Conservation (phyloP, 2,888 invertebrate species). For the Monochamus alternatus region DNA sequence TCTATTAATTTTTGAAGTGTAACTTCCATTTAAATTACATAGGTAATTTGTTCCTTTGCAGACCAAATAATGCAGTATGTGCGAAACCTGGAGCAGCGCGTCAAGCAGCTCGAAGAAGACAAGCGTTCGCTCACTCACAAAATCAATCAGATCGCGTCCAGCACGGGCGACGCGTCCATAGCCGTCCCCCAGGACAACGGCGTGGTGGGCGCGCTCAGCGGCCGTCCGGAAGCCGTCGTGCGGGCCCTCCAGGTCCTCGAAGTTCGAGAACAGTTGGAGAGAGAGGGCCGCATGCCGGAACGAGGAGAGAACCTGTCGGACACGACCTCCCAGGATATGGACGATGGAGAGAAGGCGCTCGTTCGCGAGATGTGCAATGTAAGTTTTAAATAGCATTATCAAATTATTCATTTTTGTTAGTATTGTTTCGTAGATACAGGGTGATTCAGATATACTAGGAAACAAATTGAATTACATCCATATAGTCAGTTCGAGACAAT, state of each 20-base stretch:
- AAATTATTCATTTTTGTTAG: no score
- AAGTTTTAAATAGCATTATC: slow-evolving; percentile 64
- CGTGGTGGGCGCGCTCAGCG: slow-evolving; percentile 72
- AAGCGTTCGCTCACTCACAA: slow-evolving; percentile 76
- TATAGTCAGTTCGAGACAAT: no score
- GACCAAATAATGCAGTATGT: slow-evolving; percentile 95
- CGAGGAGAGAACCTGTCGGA: slow-evolving; percentile 62
- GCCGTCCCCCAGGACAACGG: slow-evolving; percentile 65
- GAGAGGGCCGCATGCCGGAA: slow-evolving; percentile 70
- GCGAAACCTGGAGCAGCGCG: slow-evolving; percentile 88
- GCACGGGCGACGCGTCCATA: slow-evolving; percentile 68
- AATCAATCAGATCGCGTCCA: slow-evolving; percentile 70
- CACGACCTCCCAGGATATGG: slow-evolving; percentile 77
- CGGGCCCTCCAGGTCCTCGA: slow-evolving; percentile 83
- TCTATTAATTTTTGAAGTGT: no score
- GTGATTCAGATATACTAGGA: no score
- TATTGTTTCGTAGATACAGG: no score
- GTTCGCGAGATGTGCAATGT: slow-evolving; percentile 97
- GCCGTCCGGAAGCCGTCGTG: slow-evolving; percentile 92
- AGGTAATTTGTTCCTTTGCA: slow-evolving; percentile 54
- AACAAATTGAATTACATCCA: no score
- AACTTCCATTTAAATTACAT: no score
- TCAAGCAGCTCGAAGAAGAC: slow-evolving; percentile 88
- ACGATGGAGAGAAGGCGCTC: slow-evolving; percentile 92
- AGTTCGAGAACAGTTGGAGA: slow-evolving; percentile 92